Evolutionary conservation across 2,113 vertebrate species (phyloP).

Genomic region (Cyanoderma ruficeps): DNA sequence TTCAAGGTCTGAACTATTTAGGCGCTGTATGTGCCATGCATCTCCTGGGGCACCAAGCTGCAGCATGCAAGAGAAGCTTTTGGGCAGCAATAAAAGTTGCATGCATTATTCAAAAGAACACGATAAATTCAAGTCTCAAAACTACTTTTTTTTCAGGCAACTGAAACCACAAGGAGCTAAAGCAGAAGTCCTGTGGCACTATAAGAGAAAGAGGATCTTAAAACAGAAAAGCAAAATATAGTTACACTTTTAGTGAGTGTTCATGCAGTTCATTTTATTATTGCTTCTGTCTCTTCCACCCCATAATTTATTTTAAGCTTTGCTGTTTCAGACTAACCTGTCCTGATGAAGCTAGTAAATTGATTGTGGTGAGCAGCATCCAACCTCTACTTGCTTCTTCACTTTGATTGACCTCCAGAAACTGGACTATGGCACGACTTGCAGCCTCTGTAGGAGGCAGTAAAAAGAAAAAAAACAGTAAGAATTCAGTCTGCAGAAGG

Average conservation of each 20-base stretch:
- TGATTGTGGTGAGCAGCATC: conserved; percentile 99
- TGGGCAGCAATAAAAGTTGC: background rate
- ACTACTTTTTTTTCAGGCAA: background rate
- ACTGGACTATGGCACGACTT: conserved; percentile 97
- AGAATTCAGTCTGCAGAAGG: background rate
- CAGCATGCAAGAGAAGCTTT: background rate
- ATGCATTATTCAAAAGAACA: background rate
- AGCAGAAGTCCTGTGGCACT: background rate
- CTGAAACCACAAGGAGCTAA: background rate
- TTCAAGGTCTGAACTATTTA: background rate
- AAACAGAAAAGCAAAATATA: background rate
- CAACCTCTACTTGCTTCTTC: conserved; percentile 97
- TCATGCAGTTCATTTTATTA: background rate
- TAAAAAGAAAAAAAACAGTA: background rate
- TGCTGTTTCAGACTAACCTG: conserved; percentile 82
- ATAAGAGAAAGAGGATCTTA: background rate
- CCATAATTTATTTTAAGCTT: background rate
- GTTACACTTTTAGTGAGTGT: background rate
- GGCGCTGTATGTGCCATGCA: background rate
- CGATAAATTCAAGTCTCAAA: background rate
- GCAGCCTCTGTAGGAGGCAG: conserved; percentile 85
- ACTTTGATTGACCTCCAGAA: conserved; percentile 98
- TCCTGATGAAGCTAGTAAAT: conserved; percentile 95
- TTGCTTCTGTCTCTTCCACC: background rate
- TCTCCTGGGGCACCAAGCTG: background rate